Evolutionary conservation across 2,888 invertebrate genomes (phyloP).

Genomic region (Julus scanicus): DNA sequence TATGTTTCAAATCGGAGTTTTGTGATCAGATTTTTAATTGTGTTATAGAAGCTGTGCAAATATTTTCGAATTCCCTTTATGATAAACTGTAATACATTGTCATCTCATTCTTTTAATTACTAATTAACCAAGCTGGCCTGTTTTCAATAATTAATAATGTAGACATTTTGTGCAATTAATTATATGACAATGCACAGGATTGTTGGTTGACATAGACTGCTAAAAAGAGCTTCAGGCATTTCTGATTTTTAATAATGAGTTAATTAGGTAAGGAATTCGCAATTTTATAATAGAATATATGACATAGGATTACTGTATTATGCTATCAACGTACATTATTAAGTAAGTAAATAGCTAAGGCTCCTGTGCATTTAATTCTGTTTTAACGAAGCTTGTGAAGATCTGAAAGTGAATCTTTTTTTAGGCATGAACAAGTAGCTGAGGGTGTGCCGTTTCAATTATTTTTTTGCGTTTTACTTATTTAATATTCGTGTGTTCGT

Average conservation of each 20-base stretch:
- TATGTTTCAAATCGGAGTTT: too few species aligned
- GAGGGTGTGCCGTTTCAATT: not conserved
- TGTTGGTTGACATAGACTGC: not conserved
- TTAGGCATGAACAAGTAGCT: not conserved
- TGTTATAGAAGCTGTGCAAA: too few species aligned
- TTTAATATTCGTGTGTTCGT: conserved; percentile 42
- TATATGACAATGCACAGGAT: not conserved
- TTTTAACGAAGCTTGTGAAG: not conserved
- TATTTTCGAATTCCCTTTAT: too few species aligned
- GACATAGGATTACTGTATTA: not conserved
- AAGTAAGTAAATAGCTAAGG: conserved; percentile 32
- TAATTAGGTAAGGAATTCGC: conserved; percentile 8
- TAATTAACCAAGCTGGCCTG: not conserved
- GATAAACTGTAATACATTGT: not conserved
- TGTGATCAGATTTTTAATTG: too few species aligned
- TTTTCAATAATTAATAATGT: conserved; percentile 7
- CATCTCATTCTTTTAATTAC: not conserved
- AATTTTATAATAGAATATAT: not conserved
- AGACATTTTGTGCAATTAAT: not conserved
- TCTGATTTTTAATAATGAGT: conserved; percentile 29
- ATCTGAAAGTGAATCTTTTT: not conserved
- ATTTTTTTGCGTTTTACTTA: conserved; percentile 7
- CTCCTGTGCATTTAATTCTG: not conserved
- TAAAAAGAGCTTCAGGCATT: not conserved
- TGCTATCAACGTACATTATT: not conserved